Base-by-base conservation (phyloP, 1,140 invertebrate species). In the Pararge aegeria region DNA sequence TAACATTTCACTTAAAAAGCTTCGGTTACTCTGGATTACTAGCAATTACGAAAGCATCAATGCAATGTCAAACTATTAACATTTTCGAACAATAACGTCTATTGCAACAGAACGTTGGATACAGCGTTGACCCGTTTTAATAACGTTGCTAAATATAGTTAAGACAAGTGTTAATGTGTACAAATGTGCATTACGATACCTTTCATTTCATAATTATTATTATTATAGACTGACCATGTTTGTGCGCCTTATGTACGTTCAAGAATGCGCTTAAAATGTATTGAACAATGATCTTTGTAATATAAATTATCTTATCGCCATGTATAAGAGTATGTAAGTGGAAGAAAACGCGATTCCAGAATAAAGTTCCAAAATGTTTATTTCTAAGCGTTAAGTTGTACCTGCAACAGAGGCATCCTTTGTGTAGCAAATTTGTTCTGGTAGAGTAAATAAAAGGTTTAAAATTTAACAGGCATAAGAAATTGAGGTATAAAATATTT, bases 121-220 rank as follows among this genome's bases (percentile, higher is more conserved):
- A 46, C 20, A 12, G 6, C 30, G 52, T 42, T 13, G 52, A 46
- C 42, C 42, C 10, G 42, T 46, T 21, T 54, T 29, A 21, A 55
- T 46, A 30, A 12, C 24, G 20, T 55, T 55, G 53, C 53, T 20
- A 55, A 55, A 55, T 44, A 55, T 29, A 50, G 48, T 50, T 53
- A 53, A 53, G 19, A 53, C 13, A 27, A 27, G 24, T 50, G 30
- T 59, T 42, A 59, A 59, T 59, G 42, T 46, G 53, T 49, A 53
- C 46, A 20, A 48, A n/a, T n/a, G 18, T 16, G 18, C 42, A 46
- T 46, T 53, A 52, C 38, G 27, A 52, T 59, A 42, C 16, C n/a
- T 24, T 57, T 57, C 20, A 20, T 58, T 58, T 58, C 37, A 52
- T 58, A 51, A 57, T 57, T 40, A 49, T 24, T 4, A n/a, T n/a